These are phyloP conservation scores for Anguilla japonica DNA, from an alignment of 2,113 vertebrate species.

Conservation along the genomic window DNA sequence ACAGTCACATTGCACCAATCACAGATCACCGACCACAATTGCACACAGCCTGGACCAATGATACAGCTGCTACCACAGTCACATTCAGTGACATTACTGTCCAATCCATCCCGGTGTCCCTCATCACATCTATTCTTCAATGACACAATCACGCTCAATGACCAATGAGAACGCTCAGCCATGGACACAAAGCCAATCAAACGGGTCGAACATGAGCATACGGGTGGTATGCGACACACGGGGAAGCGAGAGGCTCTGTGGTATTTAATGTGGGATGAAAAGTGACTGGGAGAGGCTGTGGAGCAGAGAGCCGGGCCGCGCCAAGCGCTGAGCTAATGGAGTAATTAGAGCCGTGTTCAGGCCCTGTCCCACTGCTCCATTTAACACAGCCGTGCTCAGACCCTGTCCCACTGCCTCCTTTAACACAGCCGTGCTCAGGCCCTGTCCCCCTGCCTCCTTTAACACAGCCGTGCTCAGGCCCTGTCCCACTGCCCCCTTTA, in stretches of 20 bases:
- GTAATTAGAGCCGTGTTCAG: slow-evolving; percentile 9
- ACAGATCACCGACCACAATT: too few species aligned
- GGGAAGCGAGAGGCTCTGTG: neutral
- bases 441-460: too few species aligned
- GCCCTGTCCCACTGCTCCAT: too few species aligned
- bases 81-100: neutral
- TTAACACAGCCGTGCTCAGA: too few species aligned
- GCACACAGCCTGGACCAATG: too few species aligned
- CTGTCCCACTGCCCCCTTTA: too few species aligned
- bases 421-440: too few species aligned
- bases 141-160: neutral
- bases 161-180: neutral
- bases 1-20: too few species aligned
- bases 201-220: neutral
- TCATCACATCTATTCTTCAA: neutral
- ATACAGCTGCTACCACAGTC: neutral
- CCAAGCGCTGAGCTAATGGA: neutral
- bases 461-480: too few species aligned
- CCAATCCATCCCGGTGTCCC: neutral
- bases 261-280: neutral
- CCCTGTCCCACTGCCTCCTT: too few species aligned
- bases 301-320: neutral
- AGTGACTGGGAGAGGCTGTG: neutral
- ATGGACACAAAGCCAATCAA: neutral
- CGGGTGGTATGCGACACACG: neutral